Evolutionary conservation across 2,888 invertebrate species (phyloP).

Genomic region (Fissipunctia ypsillon): DNA sequence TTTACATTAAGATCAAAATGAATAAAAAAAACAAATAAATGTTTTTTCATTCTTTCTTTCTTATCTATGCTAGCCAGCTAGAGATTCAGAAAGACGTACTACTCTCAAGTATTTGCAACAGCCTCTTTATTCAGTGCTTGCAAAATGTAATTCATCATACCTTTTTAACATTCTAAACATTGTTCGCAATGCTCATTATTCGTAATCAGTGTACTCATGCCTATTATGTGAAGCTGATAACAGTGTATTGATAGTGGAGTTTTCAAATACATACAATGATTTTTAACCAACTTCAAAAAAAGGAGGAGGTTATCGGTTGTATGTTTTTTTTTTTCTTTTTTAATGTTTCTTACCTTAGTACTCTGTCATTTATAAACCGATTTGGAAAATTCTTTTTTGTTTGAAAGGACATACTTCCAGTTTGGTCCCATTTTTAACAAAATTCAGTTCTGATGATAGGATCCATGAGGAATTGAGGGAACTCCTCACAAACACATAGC

Average conservation of each 20-base stretch:
- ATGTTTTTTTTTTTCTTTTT: too few relatives aligned
- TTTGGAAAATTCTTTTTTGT: too few relatives aligned
- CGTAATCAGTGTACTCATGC: slow-evolving; percentile 30
- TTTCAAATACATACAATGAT: neutral
- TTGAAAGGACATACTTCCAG: too few relatives aligned
- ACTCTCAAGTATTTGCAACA: neutral
- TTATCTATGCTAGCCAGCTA: neutral
- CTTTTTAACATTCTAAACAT: slow-evolving; percentile 29
- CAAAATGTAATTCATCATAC: slow-evolving; percentile 24
- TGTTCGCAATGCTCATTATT: slow-evolving; percentile 35
- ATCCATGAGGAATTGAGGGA: too few relatives aligned
- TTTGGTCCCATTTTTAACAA: too few relatives aligned
- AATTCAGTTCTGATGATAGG: too few relatives aligned
- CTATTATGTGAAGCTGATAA: slow-evolving; percentile 45
- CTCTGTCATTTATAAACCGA: too few relatives aligned
- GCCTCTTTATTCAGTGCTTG: neutral
- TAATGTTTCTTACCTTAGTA: too few relatives aligned
- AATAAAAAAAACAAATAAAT: neutral
- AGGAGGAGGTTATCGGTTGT: too few relatives aligned
- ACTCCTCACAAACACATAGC: too few relatives aligned
- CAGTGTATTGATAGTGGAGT: slow-evolving; percentile 2
- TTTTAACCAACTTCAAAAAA: too few relatives aligned
- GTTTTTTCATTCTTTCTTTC: neutral
- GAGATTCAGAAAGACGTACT: neutral
- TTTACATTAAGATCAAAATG: neutral